Percentiles rank a stretch among this genome's conserved stretches.
phyloP scores from a whole-genome alignment of 2,888 invertebrate species.

The Cryptus viduatorius region DNA sequence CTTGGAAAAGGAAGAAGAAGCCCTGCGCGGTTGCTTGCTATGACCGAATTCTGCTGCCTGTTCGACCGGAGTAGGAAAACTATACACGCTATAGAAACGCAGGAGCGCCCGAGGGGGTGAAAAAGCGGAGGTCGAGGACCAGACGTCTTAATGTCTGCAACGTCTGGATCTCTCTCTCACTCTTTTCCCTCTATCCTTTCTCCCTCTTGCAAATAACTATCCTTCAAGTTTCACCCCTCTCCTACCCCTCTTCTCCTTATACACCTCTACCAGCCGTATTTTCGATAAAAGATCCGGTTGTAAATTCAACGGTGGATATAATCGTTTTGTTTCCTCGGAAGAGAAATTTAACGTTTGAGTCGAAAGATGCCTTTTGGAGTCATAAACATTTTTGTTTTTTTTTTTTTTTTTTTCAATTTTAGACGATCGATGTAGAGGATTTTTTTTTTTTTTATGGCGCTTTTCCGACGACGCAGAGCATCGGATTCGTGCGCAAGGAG shows the following conservation, averaged over 20 bases:
- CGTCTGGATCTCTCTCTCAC: conserved; percentile 73
- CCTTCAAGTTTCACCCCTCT: conserved; percentile 1
- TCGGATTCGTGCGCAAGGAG: conserved; percentile 9
- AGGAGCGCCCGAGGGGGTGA: conserved; percentile 61
- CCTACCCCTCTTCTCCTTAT: not conserved
- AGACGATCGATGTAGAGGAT: not conserved
- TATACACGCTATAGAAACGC: conserved; percentile 29
- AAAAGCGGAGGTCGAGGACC: conserved; percentile 81
- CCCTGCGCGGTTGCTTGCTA: conserved; percentile 18
- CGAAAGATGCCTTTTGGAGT: not conserved
- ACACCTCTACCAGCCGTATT: conserved; percentile 40
- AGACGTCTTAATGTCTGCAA: conserved; percentile 84
- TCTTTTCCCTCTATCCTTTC: conserved; percentile 22
- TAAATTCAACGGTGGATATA: conserved; percentile 46
- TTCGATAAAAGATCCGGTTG: conserved; percentile 57
- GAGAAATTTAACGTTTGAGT: not conserved
- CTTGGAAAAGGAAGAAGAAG: conserved; percentile 27
- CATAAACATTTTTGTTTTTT: not conserved
- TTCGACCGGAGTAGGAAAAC: conserved; percentile 53
- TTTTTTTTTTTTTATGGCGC: not conserved
- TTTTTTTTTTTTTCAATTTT: not conserved
- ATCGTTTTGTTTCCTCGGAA: conserved; percentile 34
- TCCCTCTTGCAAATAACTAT: conserved; percentile 53
- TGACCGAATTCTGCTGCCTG: conserved; percentile 43
- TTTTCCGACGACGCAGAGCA: not conserved